Base-by-base conservation (phyloP, 2,888 invertebrate species). In the Hyposoter dolosus region DNA sequence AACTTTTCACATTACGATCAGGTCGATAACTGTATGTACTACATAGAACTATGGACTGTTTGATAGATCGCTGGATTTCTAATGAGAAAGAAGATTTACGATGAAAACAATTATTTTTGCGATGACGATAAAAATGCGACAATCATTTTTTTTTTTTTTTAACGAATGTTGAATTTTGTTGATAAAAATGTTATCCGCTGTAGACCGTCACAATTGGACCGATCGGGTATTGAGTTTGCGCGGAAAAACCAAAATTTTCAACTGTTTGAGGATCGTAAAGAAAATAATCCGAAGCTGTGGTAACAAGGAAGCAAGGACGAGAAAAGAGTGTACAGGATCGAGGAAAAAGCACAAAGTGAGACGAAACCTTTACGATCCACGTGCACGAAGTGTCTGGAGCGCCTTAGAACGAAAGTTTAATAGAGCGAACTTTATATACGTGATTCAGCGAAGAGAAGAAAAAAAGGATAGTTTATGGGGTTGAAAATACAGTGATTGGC, bases 361-460 rank as follows among this genome's bases (percentile, higher is more conserved):
- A 69, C 68, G 45, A 45, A 79, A 79, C 78, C 77, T 83, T 78
- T 66, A 78, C 83, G 78, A 83, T 53, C 23, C 53, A 23, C 76
- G 40, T 77, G 47, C 69, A 40, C 50, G 43, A 50, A 45, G 45
- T 28, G 60, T 19, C 65, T 60, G 40, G n/a, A 28, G 65, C 43
- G 32, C 32, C 60, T 17, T n/a, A n/a, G 56, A 72, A 32, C 15
- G 65, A 53, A 79, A 79, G 83, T 83, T 83, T 79, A 83, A 83
- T 79, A 83, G 83, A 83, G 56, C 74, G 79, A 56, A 63, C 23
- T 53, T 53, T 74, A 74, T 65, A 65, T 53, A 53, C 40, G 74
- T 35, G 74, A 40, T 56, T 43, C 19, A 12, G 74, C 23, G n/a
- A 23, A 56, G 53, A 74, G 76, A 76, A 35, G 45, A 23, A 68